phyloP scores from a whole-genome alignment of 2,888 invertebrate species.

The Cremastobaeus sp. region DNA sequence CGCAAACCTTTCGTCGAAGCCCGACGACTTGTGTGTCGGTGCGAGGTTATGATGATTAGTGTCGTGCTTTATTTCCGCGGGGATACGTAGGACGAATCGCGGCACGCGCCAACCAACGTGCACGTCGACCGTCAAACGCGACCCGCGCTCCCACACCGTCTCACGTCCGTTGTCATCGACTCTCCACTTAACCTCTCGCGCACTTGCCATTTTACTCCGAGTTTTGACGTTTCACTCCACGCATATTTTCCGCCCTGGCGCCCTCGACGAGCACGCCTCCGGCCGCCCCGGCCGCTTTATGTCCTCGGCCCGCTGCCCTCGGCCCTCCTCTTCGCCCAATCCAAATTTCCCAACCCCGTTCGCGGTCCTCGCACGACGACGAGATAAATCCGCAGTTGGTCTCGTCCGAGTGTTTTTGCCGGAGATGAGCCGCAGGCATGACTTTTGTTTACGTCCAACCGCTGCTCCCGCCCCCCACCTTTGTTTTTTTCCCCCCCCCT shows the following conservation, averaged over 20 bases:
- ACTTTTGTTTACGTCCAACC: conserved; percentile 22
- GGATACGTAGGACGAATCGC: conserved; percentile 16
- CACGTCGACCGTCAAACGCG: background rate
- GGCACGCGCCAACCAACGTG: background rate
- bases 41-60: conserved; percentile 70
- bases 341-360: conserved; percentile 1
- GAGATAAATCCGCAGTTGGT: conserved; percentile 63
- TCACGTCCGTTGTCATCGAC: conserved; percentile 37
- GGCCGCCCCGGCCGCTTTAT: too few species aligned
- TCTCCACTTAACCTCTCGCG: conserved; percentile 63
- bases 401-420: conserved; percentile 22
- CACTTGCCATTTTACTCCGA: conserved; percentile 62
- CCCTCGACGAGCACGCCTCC: too few species aligned
- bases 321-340: background rate
- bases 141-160: background rate
- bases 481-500: too few species aligned
- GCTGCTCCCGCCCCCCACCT: too few species aligned
- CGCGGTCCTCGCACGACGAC: conserved; percentile 35
- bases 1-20: background rate
- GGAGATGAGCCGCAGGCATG: conserved; percentile 1
- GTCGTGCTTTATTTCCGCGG: conserved; percentile 9
- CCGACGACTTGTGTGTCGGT: conserved; percentile 67
- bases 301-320: too few species aligned
- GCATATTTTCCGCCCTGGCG: conserved; percentile 40
- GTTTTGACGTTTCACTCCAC: conserved; percentile 63